These are phyloP conservation scores for Meiosimyza decipiens DNA, from an alignment of 2,888 invertebrate species.

Conservation along the genomic window DNA sequence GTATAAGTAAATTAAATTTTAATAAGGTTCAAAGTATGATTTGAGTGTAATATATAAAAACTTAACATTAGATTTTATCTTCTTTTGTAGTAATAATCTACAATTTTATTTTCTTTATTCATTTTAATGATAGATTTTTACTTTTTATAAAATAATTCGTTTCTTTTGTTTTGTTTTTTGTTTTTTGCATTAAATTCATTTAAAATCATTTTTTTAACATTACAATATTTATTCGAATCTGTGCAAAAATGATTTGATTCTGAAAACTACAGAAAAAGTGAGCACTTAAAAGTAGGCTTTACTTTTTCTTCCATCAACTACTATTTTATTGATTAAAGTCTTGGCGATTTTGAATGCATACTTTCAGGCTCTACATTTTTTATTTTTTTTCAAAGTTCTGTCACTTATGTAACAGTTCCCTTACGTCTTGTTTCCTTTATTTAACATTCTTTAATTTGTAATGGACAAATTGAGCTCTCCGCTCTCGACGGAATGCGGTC, in stretches of 20 bases:
- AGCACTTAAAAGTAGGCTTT: background rate
- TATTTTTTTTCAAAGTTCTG: background rate
- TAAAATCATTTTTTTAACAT: background rate
- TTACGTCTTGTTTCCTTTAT: slow-evolving; percentile 2
- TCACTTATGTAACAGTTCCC: background rate
- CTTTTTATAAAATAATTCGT: too few species aligned
- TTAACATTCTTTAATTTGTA: slow-evolving; percentile 49
- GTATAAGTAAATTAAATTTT: slow-evolving; percentile 24
- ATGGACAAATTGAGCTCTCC: slow-evolving; percentile 63
- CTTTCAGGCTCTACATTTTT: background rate
- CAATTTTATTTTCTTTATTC: slow-evolving; percentile 4
- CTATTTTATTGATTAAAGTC: too few species aligned
- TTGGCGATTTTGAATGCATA: too few species aligned
- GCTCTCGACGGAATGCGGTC: slow-evolving; percentile 64
- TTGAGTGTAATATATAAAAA: slow-evolving; percentile 1
- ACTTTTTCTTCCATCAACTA: too few species aligned
- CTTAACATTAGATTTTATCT: slow-evolving; percentile 1
- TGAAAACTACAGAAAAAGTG: too few species aligned
- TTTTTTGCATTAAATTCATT: too few species aligned
- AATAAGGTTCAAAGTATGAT: slow-evolving; percentile 6
- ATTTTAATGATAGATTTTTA: too few species aligned
- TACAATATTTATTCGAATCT: slow-evolving; percentile 7
- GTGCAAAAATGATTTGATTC: background rate
- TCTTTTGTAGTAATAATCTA: background rate
- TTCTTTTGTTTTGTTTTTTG: too few species aligned